Evolutionary conservation across 2,888 invertebrate genomes (phyloP).

Genomic region (Dryocosmus kuriphilus): DNA sequence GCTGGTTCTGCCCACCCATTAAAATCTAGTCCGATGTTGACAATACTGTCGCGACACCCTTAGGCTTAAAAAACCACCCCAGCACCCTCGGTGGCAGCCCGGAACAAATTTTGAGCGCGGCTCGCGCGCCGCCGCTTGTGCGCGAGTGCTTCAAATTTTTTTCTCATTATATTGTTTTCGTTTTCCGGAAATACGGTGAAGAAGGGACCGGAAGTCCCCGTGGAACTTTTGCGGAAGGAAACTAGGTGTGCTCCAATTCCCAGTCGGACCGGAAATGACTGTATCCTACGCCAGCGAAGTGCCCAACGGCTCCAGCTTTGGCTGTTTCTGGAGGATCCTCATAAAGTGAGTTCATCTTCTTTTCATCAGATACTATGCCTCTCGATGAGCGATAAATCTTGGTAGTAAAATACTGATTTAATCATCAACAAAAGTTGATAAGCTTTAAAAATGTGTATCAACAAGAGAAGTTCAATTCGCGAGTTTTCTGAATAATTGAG

Average conservation of each 20-base stretch:
- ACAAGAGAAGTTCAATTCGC: neutral
- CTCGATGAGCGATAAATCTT: neutral
- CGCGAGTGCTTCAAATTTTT: conserved; percentile 65
- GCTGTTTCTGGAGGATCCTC: conserved; percentile 94
- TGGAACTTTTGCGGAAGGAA: conserved; percentile 45
- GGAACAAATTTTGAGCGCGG: conserved; percentile 56
- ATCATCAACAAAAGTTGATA: neutral
- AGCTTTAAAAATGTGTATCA: neutral
- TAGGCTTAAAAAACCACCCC: conserved; percentile 29
- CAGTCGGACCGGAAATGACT: conserved; percentile 82
- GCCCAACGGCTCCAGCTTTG: conserved; percentile 94
- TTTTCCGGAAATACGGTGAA: conserved; percentile 31
- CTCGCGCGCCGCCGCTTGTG: conserved; percentile 71
- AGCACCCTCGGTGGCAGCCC: conserved; percentile 40
- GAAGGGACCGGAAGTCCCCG: conserved; percentile 1
- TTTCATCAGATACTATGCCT: neutral
- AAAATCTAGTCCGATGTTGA: conserved; percentile 53
- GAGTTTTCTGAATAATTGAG: too few species aligned
- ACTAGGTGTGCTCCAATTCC: conserved; percentile 52
- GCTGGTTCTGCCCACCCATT: conserved; percentile 64
- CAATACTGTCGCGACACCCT: conserved; percentile 43
- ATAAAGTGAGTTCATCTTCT: conserved; percentile 88
- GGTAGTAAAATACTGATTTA: neutral
- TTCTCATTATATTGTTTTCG: conserved; percentile 39
- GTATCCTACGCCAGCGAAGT: conserved; percentile 94